These are phyloP conservation scores for Odocoileus virginianus DNA, from an alignment of 2,113 vertebrate species.

Conservation along the genomic window DNA sequence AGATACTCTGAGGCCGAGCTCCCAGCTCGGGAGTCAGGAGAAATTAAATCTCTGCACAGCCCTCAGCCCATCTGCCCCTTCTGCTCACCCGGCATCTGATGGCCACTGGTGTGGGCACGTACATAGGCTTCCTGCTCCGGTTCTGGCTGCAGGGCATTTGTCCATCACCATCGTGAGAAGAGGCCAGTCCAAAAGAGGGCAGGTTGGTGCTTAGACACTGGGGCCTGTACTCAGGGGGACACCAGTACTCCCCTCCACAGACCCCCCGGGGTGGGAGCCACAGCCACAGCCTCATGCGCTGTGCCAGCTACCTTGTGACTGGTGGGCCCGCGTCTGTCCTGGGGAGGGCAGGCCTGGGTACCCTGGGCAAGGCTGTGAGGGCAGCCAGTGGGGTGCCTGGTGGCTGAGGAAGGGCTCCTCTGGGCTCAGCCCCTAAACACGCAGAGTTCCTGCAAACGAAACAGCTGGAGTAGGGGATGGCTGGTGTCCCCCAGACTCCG, in stretches of 20 bases:
- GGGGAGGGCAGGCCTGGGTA: rapidly evolving
- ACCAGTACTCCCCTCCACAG: rapidly evolving
- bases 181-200: not conserved
- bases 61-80: not conserved
- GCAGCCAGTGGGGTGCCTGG: rapidly evolving
- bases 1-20: not conserved
- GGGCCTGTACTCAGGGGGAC: not conserved
- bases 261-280: not conserved
- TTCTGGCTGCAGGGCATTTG: rapidly evolving
- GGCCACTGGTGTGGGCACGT: not conserved
- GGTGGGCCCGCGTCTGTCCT: rapidly evolving
- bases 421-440: not conserved
- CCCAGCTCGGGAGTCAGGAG: not conserved
- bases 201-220: not conserved
- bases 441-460: not conserved
- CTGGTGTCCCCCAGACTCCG: rapidly evolving
- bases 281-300: not conserved
- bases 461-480: too few species aligned
- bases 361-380: not conserved
- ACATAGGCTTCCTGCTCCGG: rapidly evolving
- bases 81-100: rapidly evolving
- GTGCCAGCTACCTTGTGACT: not conserved
- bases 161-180: rapidly evolving
- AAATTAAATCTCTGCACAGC: not conserved
- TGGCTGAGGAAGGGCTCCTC: not conserved